A percentile compares a stretch with the other conserved stretches of the same genome.
Conservation (phyloP, 2,113 vertebrate species). For the Piliocolobus tephrosceles region DNA sequence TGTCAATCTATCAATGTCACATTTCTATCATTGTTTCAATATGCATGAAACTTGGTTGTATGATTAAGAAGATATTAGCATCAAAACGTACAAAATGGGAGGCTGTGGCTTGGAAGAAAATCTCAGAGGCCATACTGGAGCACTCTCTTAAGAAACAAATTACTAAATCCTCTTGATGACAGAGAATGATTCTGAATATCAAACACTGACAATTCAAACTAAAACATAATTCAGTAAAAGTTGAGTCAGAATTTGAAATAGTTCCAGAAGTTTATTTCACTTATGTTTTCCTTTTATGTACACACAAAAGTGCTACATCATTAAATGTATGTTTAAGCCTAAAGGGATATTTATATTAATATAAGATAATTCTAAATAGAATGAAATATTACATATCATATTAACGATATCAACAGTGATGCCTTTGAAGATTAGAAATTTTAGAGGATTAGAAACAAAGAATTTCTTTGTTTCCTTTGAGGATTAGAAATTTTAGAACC, state of each 20-base stretch:
- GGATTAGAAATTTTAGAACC: not conserved
- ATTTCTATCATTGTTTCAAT: not conserved
- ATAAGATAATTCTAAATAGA: not conserved
- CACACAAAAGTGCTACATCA: not conserved
- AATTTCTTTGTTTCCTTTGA: not conserved
- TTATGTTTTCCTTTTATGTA: not conserved
- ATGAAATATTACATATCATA: not conserved
- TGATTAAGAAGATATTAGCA: not conserved
- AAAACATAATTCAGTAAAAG: not conserved
- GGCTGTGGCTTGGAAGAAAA: not conserved
- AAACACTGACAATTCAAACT: not conserved
- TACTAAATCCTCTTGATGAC: not conserved
- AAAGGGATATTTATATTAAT: not conserved
- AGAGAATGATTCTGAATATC: not conserved
- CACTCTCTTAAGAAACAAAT: not conserved
- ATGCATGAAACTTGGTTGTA: not conserved
- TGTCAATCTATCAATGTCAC: not conserved
- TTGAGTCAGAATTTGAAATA: not conserved
- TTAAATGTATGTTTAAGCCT: not conserved
- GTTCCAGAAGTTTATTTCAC: not conserved
- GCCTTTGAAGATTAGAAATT: not conserved
- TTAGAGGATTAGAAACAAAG: not conserved
- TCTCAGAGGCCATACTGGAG: accelerated
- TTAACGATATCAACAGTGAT: not conserved
- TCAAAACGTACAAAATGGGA: not conserved